phyloP scores from a whole-genome alignment of 1,140 invertebrate genomes.

The Cepaea nemoralis region DNA sequence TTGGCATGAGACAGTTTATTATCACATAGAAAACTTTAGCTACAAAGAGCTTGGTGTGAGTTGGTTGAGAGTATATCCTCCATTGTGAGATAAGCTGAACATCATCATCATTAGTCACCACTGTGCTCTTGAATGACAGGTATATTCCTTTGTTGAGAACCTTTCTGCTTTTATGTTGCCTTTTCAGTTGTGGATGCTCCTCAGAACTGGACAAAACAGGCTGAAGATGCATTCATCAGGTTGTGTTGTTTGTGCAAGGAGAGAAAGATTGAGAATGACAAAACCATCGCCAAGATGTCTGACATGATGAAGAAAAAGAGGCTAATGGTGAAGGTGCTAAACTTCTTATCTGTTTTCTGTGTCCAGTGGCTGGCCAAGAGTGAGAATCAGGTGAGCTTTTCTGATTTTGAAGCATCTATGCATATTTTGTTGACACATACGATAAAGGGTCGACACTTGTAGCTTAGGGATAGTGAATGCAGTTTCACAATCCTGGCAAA shows the following conservation, averaged over 20 bases:
- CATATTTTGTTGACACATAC: too few species aligned
- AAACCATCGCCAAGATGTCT: neutral
- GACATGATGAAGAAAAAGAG: neutral
- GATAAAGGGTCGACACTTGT: too few species aligned
- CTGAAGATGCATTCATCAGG: conserved; percentile 2
- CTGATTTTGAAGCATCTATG: neutral
- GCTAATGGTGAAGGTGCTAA: conserved; percentile 30
- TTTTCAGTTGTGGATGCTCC: conserved; percentile 37
- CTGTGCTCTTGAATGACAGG: too few species aligned
- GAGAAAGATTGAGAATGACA: neutral
- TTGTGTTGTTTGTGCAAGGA: conserved; percentile 19
- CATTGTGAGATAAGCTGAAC: too few species aligned
- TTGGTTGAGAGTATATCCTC: too few species aligned
- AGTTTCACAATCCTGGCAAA: too few species aligned
- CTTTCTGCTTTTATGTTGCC: neutral
- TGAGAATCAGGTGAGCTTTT: conserved; percentile 14
- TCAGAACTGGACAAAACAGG: conserved; percentile 25
- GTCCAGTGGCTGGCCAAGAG: conserved; percentile 31
- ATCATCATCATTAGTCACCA: too few species aligned
- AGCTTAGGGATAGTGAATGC: too few species aligned
- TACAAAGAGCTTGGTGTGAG: too few species aligned
- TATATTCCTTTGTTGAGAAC: too few species aligned
- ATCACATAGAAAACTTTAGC: too few species aligned
- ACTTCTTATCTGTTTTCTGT: conserved; percentile 30
- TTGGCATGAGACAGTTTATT: too few species aligned